Evolutionary conservation across 2,113 vertebrate genomes (phyloP), one percentile per base, ranked within the genome.

Genomic region (Poeciliopsis occidentalis): DNA sequence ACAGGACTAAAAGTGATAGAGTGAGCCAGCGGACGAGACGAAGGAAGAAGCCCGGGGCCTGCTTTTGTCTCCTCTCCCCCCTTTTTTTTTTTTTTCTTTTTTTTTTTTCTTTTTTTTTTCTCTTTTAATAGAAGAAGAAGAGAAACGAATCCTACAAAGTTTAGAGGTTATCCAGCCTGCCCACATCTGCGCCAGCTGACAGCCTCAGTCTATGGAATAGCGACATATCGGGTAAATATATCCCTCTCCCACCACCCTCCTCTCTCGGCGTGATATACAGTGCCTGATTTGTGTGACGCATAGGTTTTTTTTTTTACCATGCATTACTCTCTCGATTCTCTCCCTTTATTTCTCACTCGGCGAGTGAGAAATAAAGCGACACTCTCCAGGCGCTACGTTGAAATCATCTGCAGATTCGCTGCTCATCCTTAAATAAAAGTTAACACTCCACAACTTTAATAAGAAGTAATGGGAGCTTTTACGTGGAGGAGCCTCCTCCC

Each of bases 141-240:
- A 30, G 12, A 22, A 27, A 7, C 11, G 19, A 64, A 90, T 81
- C 88, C 86, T 71, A 82, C 72, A 88, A 94, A 95, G 90, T 94
- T 94, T 92, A 71, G 71, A 89, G 78, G 80, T 76, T 75, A 66
- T 84, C 87, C 72, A 69, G 67, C 41, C 69, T 66, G 31, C 83
- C 83, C 86, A 78, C 82, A 76, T 83, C 91, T 79, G 80, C 84
- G 81, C 78, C 80, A 62, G 64, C 73, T 60, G 82, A 87, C 78
- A 73, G 84, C 82, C 73, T 81, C 88, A 62, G 85, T 88, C 83
- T 81, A 93, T 93, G 94, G 93, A 92, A 87, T 79, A 93, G 87
- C 90, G 73, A 77, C 88, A 71, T 71, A 73, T 83, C 86, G 84
- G 94, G 94, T 94, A 93, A 94, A 91, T 89, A 93, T 87, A 30